phyloP scores from a whole-genome alignment of 2,888 invertebrate species.

The Ectropis crepuscularia region DNA sequence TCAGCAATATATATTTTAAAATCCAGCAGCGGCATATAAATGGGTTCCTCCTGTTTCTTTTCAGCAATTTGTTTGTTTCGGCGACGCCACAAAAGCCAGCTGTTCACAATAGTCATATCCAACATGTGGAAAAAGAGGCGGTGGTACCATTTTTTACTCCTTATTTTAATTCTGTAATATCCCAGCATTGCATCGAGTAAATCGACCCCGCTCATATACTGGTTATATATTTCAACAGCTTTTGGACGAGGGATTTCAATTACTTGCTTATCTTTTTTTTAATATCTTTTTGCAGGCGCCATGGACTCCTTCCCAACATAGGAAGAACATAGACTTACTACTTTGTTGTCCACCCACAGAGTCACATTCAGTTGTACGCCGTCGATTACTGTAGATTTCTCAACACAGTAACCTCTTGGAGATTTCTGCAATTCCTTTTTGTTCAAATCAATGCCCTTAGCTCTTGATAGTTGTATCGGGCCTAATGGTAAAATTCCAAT shows the following conservation, averaged over 20 bases:
- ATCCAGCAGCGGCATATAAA: slow-evolving; percentile 41
- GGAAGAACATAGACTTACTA: slow-evolving; percentile 40
- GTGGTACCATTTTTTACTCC: too few species aligned
- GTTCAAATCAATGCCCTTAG: neutral
- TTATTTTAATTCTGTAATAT: too few species aligned
- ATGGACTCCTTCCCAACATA: slow-evolving; percentile 44
- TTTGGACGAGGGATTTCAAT: slow-evolving; percentile 43
- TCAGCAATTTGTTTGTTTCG: slow-evolving; percentile 28
- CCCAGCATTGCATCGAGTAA: slow-evolving; percentile 28
- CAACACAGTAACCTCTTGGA: slow-evolving; percentile 1
- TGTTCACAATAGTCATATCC: too few species aligned
- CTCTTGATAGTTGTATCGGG: slow-evolving; percentile 1
- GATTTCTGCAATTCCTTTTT: neutral
- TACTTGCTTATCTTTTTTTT: slow-evolving; percentile 37
- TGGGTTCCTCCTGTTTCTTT: slow-evolving; percentile 25
- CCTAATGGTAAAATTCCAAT: slow-evolving; percentile 6
- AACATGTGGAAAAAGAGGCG: too few species aligned
- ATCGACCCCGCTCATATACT: neutral
- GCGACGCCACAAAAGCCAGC: slow-evolving; percentile 44
- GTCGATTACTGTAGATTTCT: neutral
- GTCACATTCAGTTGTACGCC: slow-evolving; percentile 31
- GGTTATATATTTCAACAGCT: slow-evolving; percentile 12
- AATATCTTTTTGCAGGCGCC: slow-evolving; percentile 31
- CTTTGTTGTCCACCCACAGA: slow-evolving; percentile 43
- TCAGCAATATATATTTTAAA: slow-evolving; percentile 34